Conservation (phyloP, 2,888 invertebrate genomes). For the Rambutsinella grinnellia region DNA sequence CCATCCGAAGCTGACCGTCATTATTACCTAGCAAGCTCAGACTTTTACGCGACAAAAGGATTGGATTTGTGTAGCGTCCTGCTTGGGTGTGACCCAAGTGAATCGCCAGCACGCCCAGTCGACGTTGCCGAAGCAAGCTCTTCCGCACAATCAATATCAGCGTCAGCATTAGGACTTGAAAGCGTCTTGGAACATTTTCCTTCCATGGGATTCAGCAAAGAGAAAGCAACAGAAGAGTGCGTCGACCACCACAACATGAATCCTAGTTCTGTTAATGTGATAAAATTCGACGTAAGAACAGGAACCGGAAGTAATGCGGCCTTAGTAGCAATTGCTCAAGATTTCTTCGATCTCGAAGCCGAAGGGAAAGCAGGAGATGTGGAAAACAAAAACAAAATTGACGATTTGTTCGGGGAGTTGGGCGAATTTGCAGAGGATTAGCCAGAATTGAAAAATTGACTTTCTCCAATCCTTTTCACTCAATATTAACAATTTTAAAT, state of each 20-base stretch:
- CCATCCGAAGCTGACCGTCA: background rate
- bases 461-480: background rate
- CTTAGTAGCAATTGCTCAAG: slow-evolving; percentile 59
- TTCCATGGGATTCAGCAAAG: slow-evolving; percentile 17
- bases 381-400: background rate
- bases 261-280: slow-evolving; percentile 45
- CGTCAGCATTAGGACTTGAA: slow-evolving; percentile 33
- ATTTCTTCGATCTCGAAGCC: slow-evolving; percentile 57
- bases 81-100: slow-evolving; percentile 48
- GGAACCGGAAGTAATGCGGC: slow-evolving; percentile 53
- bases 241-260: slow-evolving; percentile 12
- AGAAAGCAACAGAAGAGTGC: background rate
- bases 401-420: background rate
- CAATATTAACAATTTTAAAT: too few relatives aligned
- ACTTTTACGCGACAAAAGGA: slow-evolving; percentile 59
- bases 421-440: background rate
- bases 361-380: too few relatives aligned
- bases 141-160: slow-evolving; percentile 10
- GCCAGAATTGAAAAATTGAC: background rate
- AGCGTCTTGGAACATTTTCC: slow-evolving; percentile 36
- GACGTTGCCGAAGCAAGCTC: too few relatives aligned
- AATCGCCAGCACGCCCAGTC: background rate
- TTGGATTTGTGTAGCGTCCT: slow-evolving; percentile 61
- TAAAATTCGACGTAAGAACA: slow-evolving; percentile 58
- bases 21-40: slow-evolving; percentile 7